phyloP scores from a whole-genome alignment of 2,888 invertebrate genomes.

The Caenorhabditis auriculariae region DNA sequence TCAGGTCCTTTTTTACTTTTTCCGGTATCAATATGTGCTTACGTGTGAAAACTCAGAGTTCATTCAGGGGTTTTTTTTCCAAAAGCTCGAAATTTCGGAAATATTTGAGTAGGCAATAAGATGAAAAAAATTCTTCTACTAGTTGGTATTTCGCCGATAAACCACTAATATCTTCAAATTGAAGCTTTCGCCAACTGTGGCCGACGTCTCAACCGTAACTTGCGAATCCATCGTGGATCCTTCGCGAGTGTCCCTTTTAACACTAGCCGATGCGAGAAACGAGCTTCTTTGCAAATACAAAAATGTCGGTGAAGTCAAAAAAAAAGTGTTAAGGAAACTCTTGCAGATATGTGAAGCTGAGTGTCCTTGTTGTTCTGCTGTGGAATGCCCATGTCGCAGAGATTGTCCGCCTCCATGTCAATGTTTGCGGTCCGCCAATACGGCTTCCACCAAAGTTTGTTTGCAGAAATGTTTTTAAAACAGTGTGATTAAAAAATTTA shows the following conservation, averaged over 20 bases:
- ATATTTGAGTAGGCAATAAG: no score
- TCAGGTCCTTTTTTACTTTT: no score
- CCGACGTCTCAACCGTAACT: conserved; percentile 22
- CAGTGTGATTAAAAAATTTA: background rate
- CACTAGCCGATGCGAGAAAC: conserved; percentile 30
- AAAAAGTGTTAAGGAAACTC: background rate
- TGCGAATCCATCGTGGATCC: conserved; percentile 27
- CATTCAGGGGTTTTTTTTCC: no score
- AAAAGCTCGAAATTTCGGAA: no score
- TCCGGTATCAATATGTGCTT: no score
- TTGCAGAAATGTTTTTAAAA: background rate
- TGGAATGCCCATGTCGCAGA: conserved; percentile 21
- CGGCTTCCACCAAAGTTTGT: conserved; percentile 12
- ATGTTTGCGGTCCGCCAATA: conserved; percentile 24
- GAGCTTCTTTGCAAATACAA: conserved; percentile 43
- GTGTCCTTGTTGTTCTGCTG: conserved; percentile 30
- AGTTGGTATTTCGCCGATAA: no score
- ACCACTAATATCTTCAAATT: no score
- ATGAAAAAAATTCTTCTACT: no score
- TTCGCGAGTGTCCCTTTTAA: conserved; percentile 17
- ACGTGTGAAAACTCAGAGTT: no score
- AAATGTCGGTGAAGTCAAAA: conserved; percentile 17
- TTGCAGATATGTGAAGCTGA: conserved; percentile 36
- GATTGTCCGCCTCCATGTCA: conserved; percentile 26
- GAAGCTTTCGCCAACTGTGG: no score